Evolutionary conservation across 2,888 invertebrate genomes (phyloP).

Genomic region (Chaetogeoica ovagalla): DNA sequence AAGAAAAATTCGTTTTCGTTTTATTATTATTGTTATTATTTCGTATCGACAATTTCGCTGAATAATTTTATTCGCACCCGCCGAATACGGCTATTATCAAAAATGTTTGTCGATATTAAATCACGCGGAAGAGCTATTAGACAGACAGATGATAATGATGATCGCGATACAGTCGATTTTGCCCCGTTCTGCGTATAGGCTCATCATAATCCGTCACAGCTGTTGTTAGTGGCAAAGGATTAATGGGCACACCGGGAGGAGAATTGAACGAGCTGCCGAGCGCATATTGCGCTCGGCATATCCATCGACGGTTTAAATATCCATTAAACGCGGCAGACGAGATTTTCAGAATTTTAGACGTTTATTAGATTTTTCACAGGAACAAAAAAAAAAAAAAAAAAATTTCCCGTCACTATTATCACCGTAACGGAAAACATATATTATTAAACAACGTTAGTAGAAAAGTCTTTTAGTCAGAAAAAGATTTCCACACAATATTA

Average conservation of each 20-base stretch:
- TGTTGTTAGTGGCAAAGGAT: not conserved
- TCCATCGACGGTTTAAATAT: not conserved
- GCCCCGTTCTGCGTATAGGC: too few species aligned
- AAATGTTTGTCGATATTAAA: conserved; percentile 17
- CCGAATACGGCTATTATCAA: not conserved
- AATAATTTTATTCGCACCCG: too few species aligned
- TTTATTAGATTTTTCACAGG: not conserved
- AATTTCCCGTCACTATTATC: too few species aligned
- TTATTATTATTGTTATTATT: too few species aligned
- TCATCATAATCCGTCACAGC: too few species aligned
- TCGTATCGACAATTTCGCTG: too few species aligned
- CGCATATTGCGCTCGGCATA: too few species aligned
- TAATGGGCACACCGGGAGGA: not conserved
- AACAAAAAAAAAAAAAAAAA: too few species aligned
- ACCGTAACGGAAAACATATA: too few species aligned
- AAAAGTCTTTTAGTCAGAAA: not conserved
- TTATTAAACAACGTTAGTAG: conserved; percentile 10
- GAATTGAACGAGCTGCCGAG: not conserved
- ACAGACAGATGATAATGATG: not conserved
- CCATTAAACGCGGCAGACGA: not conserved
- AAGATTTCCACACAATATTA: conserved; percentile 19
- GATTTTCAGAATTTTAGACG: not conserved
- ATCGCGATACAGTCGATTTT: too few species aligned
- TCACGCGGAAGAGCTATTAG: conserved; percentile 8
- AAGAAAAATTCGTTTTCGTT: too few species aligned